A percentile compares a stretch with the other conserved stretches of the same genome.
Conservation (phyloP, 2,113 vertebrate species). For the Pelecanus crispus region DNA sequence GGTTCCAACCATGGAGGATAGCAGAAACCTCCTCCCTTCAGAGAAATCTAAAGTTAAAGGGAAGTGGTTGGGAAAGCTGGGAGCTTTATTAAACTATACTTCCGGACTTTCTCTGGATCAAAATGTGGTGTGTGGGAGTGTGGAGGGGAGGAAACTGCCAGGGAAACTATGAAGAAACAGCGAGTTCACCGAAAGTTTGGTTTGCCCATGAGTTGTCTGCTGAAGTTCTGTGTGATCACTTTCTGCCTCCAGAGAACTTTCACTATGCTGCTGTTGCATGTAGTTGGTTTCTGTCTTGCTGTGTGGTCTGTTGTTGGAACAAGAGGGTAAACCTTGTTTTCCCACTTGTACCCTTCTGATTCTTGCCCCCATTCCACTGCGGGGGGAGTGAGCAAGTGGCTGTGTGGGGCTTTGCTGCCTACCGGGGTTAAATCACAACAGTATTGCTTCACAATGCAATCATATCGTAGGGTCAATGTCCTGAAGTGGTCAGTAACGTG, state of each 20-base stretch:
- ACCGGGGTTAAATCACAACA: background rate
- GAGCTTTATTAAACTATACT: background rate
- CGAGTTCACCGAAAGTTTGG: background rate
- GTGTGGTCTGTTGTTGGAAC: background rate
- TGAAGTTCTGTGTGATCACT: background rate
- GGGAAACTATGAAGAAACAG: background rate
- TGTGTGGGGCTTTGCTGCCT: background rate
- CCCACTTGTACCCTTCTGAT: background rate
- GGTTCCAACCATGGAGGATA: conserved; percentile 20
- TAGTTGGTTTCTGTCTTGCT: background rate
- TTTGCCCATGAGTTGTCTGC: background rate
- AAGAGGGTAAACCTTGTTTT: background rate
- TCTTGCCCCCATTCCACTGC: background rate
- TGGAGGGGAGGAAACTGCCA: background rate
- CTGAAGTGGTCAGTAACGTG: background rate
- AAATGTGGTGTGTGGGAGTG: background rate
- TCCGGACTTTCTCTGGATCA: background rate
- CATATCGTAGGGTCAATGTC: background rate
- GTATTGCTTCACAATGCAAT: background rate
- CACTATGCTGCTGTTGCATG: background rate
- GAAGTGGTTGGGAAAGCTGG: background rate
- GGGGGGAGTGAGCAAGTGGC: background rate
- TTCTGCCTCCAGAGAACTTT: background rate
- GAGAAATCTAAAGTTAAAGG: conserved; percentile 25
- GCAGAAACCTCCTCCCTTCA: conserved; percentile 19